Conservation (phyloP, 1,140 invertebrate genomes). For the Drosophila ironensis region DNA sequence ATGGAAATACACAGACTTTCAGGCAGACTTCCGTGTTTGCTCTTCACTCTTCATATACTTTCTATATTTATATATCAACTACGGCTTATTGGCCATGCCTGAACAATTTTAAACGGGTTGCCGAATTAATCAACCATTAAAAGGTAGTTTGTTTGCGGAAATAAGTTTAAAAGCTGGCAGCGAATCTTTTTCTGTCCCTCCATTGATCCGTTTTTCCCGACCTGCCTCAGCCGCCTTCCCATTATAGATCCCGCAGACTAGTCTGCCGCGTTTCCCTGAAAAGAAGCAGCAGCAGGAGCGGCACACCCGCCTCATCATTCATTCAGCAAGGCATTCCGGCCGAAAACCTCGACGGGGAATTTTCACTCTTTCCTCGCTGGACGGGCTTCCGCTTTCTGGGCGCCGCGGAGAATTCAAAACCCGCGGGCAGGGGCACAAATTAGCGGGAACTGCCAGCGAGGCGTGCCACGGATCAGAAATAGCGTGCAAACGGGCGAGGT, state of each 20-base stretch:
- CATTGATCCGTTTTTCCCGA: slow-evolving; percentile 6
- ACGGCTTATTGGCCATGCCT: slow-evolving; percentile 11
- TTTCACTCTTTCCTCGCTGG: slow-evolving; percentile 22
- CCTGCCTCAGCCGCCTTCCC: slow-evolving; percentile 21
- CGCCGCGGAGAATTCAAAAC: slow-evolving; percentile 57
- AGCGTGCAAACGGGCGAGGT: slow-evolving; percentile 15
- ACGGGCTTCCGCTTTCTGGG: slow-evolving; percentile 41
- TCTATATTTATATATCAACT: slow-evolving; percentile 6
- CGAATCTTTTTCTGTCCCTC: neutral
- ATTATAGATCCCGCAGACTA: slow-evolving; percentile 9
- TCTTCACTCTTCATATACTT: slow-evolving; percentile 1
- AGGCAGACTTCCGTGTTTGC: slow-evolving; percentile 28
- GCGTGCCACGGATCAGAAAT: slow-evolving; percentile 44
- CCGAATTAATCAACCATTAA: slow-evolving; percentile 10
- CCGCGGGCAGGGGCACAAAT: slow-evolving; percentile 49
- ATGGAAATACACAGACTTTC: neutral
- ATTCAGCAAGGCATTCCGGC: slow-evolving; percentile 60
- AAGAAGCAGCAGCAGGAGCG: slow-evolving; percentile 1
- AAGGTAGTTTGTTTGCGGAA: neutral
- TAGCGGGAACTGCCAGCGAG: slow-evolving; percentile 66
- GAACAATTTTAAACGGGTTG: neutral
- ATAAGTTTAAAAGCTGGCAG: neutral
- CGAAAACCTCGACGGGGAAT: slow-evolving; percentile 47
- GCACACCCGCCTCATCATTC: slow-evolving; percentile 63
- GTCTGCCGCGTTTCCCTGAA: slow-evolving; percentile 1